Evolutionary conservation across 2,113 vertebrate genomes (phyloP).

Genomic region (Rhea americana): DNA sequence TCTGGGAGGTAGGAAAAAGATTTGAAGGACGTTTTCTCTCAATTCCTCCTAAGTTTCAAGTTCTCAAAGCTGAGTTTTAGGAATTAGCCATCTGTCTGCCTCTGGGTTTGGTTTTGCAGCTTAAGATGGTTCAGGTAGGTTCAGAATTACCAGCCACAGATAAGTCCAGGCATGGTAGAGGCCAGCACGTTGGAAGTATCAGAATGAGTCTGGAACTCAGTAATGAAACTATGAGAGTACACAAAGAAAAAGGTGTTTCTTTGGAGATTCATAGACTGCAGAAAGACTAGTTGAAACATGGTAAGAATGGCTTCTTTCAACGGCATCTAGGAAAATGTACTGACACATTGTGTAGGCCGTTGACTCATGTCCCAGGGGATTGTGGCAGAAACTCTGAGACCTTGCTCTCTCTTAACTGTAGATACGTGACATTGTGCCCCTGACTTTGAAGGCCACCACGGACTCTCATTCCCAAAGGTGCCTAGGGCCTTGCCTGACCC

Average conservation of each 20-base stretch:
- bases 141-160: neutral
- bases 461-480: fast-evolving
- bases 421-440: neutral
- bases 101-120: neutral
- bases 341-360: neutral
- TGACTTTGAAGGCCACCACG: neutral
- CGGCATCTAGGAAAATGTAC: neutral
- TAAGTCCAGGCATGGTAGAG: neutral
- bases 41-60: neutral
- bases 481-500: neutral
- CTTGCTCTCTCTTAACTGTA: fast-evolving
- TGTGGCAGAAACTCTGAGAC: neutral
- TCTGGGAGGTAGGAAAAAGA: neutral
- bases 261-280: neutral
- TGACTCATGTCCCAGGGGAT: neutral
- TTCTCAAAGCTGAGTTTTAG: neutral
- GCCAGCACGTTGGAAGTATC: neutral
- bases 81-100: neutral
- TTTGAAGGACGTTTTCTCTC: neutral
- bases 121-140: neutral
- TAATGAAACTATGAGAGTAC: neutral
- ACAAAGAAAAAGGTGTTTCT: neutral
- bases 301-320: neutral
- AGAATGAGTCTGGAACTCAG: neutral
- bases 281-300: neutral